phyloP scores from a whole-genome alignment of 2,888 invertebrate species.

The Melolontha melolontha region DNA sequence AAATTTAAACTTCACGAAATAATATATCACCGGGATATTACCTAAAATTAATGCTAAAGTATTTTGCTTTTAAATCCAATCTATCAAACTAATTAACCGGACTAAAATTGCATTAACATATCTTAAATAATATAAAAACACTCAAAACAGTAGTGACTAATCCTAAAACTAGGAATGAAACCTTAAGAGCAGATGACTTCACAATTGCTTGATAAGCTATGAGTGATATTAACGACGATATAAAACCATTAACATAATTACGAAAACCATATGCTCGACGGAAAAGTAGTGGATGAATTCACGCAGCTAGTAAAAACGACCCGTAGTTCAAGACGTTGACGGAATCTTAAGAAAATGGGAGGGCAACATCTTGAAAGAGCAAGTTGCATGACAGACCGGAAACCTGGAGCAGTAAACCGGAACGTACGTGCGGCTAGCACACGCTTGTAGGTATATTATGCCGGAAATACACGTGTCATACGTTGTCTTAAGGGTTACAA shows the following conservation, averaged over 20 bases:
- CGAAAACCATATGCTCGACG: slow-evolving; percentile 8
- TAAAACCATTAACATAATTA: slow-evolving; percentile 18
- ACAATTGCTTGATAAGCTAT: no score
- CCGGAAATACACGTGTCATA: slow-evolving; percentile 38
- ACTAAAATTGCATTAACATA: no score
- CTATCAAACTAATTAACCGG: no score
- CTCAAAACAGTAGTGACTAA: no score
- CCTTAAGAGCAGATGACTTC: no score
- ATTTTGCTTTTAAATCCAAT: no score
- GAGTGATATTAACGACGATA: neutral
- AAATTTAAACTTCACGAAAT: no score
- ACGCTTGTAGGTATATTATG: slow-evolving; percentile 11
- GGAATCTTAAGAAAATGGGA: slow-evolving; percentile 29
- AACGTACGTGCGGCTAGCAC: slow-evolving; percentile 41
- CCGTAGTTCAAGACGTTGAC: slow-evolving; percentile 4
- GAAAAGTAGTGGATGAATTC: neutral
- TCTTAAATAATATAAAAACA: no score
- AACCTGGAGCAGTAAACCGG: slow-evolving; percentile 43
- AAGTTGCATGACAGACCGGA: slow-evolving; percentile 48
- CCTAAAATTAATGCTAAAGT: no score
- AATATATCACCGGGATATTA: no score
- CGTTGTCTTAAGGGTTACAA: neutral
- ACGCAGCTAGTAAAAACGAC: neutral
- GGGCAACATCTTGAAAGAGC: slow-evolving; percentile 39
- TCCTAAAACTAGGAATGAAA: no score